phyloP scores from a whole-genome alignment of 2,797 vertebrate genomes.

The Rhinophrynus dorsalis region DNA sequence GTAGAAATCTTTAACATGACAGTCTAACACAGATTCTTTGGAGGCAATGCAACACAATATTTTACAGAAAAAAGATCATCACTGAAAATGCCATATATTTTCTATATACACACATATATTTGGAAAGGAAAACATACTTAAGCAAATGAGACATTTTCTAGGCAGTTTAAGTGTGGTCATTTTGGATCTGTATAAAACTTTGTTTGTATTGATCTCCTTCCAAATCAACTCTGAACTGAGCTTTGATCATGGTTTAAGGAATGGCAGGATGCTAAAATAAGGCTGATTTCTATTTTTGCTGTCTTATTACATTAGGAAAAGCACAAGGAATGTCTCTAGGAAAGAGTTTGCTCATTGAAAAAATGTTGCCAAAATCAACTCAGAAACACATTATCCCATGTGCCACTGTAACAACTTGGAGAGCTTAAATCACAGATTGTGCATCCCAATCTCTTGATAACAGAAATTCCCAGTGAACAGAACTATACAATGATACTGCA shows the following conservation, averaged over 20 bases:
- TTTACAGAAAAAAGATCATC: neutral
- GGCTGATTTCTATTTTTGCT: slow-evolving; percentile 29
- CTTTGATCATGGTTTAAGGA: slow-evolving; percentile 41
- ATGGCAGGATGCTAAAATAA: slow-evolving; percentile 40
- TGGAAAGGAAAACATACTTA: neutral
- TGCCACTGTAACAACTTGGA: slow-evolving; percentile 20
- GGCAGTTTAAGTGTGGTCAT: slow-evolving; percentile 21
- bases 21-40: neutral
- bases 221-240: slow-evolving; percentile 21
- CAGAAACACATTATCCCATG: slow-evolving; percentile 37
- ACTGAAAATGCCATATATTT: neutral
- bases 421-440: neutral
- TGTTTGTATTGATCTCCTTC: slow-evolving; percentile 42
- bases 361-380: slow-evolving; percentile 39
- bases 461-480: slow-evolving; percentile 17
- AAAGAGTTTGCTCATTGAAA: slow-evolving; percentile 37
- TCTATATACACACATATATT: slow-evolving; percentile 2
- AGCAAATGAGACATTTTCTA: slow-evolving; percentile 11
- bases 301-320: slow-evolving; percentile 46
- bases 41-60: neutral
- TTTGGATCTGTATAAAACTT: slow-evolving; percentile 11
- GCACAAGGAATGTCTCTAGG: slow-evolving; percentile 33
- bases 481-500: neutral
- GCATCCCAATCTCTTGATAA: slow-evolving; percentile 6
- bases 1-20: neutral